Conservation (phyloP, 2,113 vertebrate species). For the Chamaetylas fuelleborni region DNA sequence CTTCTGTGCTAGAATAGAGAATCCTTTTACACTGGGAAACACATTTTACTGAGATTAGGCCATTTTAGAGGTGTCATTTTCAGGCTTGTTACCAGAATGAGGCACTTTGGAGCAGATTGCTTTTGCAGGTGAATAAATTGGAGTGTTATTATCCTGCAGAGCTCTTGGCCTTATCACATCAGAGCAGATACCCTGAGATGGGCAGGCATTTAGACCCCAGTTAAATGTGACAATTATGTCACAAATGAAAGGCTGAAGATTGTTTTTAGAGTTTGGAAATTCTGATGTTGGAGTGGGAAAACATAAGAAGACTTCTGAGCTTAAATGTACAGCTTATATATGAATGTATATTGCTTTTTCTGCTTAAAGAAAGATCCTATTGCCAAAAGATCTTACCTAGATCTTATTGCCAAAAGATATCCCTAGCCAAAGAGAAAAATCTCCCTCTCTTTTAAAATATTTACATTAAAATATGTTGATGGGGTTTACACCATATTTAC, state of each 20-base stretch:
- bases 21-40: background rate
- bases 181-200: background rate
- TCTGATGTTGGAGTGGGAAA: background rate
- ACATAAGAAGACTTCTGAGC: background rate
- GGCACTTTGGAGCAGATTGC: background rate
- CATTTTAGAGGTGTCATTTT: background rate
- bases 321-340: background rate
- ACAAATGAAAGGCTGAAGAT: background rate
- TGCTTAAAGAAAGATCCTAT: background rate
- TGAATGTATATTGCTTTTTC: background rate
- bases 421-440: background rate
- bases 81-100: background rate
- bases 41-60: background rate
- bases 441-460: background rate
- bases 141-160: background rate
- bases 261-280: background rate
- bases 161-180: background rate
- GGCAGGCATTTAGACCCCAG: background rate
- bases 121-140: conserved; percentile 21
- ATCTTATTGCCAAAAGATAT: background rate
- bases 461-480: background rate
- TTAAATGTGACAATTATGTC: background rate
- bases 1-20: background rate
- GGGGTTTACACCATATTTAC: background rate
- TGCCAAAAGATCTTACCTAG: background rate